A percentile compares a stretch with the other conserved stretches of the same genome.
Conservation (phyloP, 2,113 vertebrate genomes). For the Pachyramphus minor region DNA sequence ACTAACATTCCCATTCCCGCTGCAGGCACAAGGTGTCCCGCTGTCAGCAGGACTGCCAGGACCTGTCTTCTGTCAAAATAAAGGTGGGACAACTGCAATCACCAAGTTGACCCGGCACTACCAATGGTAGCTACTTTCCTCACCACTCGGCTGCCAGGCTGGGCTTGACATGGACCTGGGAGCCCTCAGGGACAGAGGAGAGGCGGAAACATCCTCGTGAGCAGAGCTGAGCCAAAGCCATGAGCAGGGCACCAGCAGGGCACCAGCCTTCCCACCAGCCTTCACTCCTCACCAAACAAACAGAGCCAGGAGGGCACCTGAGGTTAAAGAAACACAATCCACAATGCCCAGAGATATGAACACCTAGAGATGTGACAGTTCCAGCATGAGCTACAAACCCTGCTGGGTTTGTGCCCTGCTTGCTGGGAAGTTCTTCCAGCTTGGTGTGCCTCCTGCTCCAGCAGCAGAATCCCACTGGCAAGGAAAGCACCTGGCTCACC, state of each 20-base stretch:
- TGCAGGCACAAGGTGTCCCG: background rate
- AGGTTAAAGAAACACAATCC: background rate
- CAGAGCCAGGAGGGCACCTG: background rate
- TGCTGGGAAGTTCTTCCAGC: background rate
- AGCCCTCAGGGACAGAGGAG: background rate
- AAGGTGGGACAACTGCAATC: rapidly evolving
- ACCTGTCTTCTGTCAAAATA: background rate
- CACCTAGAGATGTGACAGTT: background rate
- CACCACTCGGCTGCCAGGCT: background rate
- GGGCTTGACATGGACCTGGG: background rate
- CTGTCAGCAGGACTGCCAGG: background rate
- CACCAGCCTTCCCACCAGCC: background rate
- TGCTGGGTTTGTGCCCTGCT: background rate
- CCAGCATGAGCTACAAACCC: background rate
- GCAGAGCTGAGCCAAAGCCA: background rate
- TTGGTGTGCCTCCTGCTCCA: background rate
- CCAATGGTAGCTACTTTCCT: background rate
- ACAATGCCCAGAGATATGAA: background rate
- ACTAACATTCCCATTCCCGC: background rate
- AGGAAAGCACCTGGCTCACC: background rate
- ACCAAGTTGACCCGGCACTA: background rate
- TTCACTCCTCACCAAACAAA: background rate
- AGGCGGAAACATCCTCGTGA: background rate
- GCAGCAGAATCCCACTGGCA: rapidly evolving
- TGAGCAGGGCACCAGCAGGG: background rate